Conservation (phyloP, 2,113 vertebrate genomes). For the Zapornia atra region DNA sequence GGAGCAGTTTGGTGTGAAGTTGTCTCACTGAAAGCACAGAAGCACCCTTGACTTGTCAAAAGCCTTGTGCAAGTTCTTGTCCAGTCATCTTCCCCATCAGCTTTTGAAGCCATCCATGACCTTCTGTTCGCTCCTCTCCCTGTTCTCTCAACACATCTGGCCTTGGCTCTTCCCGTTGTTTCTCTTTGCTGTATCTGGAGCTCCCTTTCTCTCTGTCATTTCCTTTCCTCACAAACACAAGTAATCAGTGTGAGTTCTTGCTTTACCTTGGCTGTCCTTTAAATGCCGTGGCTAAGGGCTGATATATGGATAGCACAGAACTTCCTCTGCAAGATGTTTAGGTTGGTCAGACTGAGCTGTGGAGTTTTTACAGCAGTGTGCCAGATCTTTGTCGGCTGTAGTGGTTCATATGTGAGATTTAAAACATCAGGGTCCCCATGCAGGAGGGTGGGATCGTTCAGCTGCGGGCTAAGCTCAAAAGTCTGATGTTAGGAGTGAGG, state of each 20-base stretch:
- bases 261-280: not conserved
- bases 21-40: not conserved
- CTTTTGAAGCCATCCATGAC: not conserved
- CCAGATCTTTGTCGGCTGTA: not conserved
- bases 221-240: not conserved
- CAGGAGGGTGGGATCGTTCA: not conserved
- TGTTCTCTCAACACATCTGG: not conserved
- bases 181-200: not conserved
- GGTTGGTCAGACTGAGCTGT: not conserved
- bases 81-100: not conserved
- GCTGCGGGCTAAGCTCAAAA: not conserved
- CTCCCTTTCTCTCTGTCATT: not conserved
- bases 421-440: not conserved
- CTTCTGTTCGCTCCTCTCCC: not conserved
- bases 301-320: not conserved
- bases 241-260: accelerated
- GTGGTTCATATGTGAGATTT: not conserved
- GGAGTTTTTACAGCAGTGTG: not conserved
- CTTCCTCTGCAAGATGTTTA: not conserved
- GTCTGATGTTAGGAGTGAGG: not conserved
- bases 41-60: not conserved
- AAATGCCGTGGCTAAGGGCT: not conserved
- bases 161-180: not conserved
- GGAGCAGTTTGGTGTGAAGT: not conserved
- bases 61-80: accelerated